Evolutionary conservation across 2,888 invertebrate species (phyloP), one percentile per base, ranked within the genome.

Genomic region (Uloborus plumipes): DNA sequence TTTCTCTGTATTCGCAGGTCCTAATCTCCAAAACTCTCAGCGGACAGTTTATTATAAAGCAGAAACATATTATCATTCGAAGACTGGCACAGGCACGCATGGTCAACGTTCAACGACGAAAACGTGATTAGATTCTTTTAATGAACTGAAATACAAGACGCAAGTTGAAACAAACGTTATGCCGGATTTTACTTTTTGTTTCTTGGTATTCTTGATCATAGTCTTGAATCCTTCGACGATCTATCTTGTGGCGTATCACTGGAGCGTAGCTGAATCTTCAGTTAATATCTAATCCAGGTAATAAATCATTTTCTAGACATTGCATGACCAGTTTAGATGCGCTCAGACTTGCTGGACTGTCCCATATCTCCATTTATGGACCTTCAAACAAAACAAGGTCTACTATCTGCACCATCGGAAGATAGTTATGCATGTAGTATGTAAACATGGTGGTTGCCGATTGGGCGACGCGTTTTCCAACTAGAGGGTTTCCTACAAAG

Each of bases 71-170:
- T 69, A 71, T 65, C 64, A 65, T 62, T 53, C 47, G 59, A 65
- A 50, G 50, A 58, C 66, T 65, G 59, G 39, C 50, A 51, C 62
- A 53, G 53, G 62, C 78, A 71, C 58, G 77, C 78, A 49, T 65
- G 65, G 78, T 71, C 55, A 71, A 71, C 65, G 58, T 71, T 71
- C 58, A 18, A 16, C 15, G 50, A 62, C 51, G 20, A 26, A 65
- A 26, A 78, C 71, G 65, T 78, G 78, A 71, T 78, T 53, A 31
- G 71, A 71, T 71, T 65, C 22, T 22, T 50, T 51, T 61, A 76
- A 76, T 61, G 50, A 61, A 67, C 53, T 39, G 49, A 66, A 66
- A 69, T 15, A 58, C 39, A 49, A 69, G 67, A n/a, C 22, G 14
- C 66, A 50, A 39, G 39, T 22, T 58, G 50, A 26, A 66, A 66